These are phyloP conservation scores for Ceuthmochares aereus DNA, from an alignment of 2,113 vertebrate species.

Conservation along the genomic window DNA sequence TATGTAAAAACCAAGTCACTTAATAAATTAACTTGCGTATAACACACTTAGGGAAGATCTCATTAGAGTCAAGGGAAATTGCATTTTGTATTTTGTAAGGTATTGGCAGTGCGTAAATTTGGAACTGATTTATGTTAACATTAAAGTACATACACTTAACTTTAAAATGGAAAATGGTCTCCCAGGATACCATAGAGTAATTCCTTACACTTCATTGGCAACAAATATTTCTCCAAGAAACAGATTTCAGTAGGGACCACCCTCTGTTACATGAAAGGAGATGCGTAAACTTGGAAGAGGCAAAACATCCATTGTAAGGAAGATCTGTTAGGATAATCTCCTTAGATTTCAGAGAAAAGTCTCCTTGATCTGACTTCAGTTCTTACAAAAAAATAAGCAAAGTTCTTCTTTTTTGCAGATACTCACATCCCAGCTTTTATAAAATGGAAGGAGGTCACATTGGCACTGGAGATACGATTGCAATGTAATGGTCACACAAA, in stretches of 20 bases:
- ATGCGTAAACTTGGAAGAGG: neutral
- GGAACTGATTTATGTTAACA: neutral
- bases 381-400: neutral
- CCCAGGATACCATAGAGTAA: neutral
- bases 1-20: neutral
- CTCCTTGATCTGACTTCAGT: neutral
- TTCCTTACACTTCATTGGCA: neutral
- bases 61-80: neutral
- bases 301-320: neutral
- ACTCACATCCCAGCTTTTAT: neutral
- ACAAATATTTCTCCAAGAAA: neutral
- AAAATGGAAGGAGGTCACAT: neutral
- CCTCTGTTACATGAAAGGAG: neutral
- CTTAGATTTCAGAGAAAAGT: neutral
- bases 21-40: neutral
- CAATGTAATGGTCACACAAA: neutral
- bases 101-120: neutral
- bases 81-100: neutral
- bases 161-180: constrained; percentile 1
- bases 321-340: neutral
- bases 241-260: neutral
- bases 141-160: neutral
- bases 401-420: neutral
- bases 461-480: neutral
- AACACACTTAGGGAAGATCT: neutral